Evolutionary conservation across 2,888 invertebrate species (phyloP), one percentile per base, ranked within the genome.

Genomic region (Scaptomyza caliginosa): DNA sequence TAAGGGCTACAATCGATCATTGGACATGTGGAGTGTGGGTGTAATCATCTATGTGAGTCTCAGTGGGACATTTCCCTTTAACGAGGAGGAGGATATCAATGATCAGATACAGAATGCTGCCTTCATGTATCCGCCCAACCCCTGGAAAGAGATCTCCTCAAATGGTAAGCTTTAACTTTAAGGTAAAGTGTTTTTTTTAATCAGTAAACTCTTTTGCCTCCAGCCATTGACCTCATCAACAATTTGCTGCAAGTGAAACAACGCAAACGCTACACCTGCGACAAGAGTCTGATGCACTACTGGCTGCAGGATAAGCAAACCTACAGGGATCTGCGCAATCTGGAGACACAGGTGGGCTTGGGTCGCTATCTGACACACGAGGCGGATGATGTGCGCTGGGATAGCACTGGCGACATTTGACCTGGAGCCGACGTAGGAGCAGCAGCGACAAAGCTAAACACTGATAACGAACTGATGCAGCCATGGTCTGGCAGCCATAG

Each of bases 21-120:
- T 99, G 88, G 99, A 99, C 92, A 99, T 99, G 99, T 99, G 99
- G 99, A 98, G 98, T 88, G 99, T 99, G 48, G 99, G 99, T 26
- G 99, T 99, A 2, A 99, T 99, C 83, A 96, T 99, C 73, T 99
- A 99, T 92, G 99, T 99, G 49, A 98, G 98, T 70, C 93, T 99
- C 42, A 98, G 98, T 84, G 99, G 99, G 69, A 99, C 99, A 0
- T 99, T 99, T 92, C 99, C 99, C 28, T 99, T 99, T 92, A 99
- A 99, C 92, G 99, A 99, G 92, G 99, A 99, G 92, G 99, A 99
- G 92, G 99, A 99, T 91, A 99, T 99, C 89, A 96, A 98, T 92
- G 99, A 99, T 92, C 99, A 99, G 93, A 99, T 99, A 77, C 98
- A 99, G 92, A 99, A 99, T 93, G 99, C 99, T 28, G 98, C 98